A percentile compares a stretch with the other conserved stretches of the same genome.
Conservation (phyloP, 2,797 vertebrate genomes). For the Notolabrus celidotus region DNA sequence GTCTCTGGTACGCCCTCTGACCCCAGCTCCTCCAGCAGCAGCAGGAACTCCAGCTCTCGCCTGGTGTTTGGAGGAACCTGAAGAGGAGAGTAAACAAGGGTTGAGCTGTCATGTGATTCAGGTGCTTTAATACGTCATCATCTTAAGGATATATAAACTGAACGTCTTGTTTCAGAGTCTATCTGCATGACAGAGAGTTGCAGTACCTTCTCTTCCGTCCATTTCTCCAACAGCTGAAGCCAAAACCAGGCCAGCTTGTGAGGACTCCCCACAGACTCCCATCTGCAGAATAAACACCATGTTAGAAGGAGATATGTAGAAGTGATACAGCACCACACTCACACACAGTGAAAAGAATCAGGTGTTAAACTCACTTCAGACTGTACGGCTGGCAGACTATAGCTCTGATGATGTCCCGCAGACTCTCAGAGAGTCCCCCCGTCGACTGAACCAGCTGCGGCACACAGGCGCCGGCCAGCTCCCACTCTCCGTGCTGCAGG, state of each 20-base stretch:
- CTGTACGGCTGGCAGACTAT: slow-evolving; percentile 86
- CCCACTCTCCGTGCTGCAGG: slow-evolving; percentile 90
- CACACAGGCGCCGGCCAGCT: slow-evolving; percentile 91
- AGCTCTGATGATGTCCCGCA: slow-evolving; percentile 87
- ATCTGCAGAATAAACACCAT: slow-evolving; percentile 69
- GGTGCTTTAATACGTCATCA: too few relatives aligned
- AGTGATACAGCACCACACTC: neutral
- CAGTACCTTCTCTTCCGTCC: slow-evolving; percentile 90
- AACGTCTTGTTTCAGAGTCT: too few relatives aligned
- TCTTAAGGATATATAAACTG: too few relatives aligned
- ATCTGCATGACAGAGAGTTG: too few relatives aligned
- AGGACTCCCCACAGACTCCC: slow-evolving; percentile 86
- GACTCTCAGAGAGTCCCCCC: slow-evolving; percentile 75
- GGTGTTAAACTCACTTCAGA: slow-evolving; percentile 82
- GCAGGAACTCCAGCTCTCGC: slow-evolving; percentile 91
- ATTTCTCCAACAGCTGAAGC: slow-evolving; percentile 92
- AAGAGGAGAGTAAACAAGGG: too few relatives aligned
- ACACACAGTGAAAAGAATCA: neutral
- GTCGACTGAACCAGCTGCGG: slow-evolving; percentile 85
- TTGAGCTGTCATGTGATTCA: too few relatives aligned
- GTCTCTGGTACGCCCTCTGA: slow-evolving; percentile 84
- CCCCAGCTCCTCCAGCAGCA: slow-evolving; percentile 93
- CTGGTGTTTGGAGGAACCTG: slow-evolving; percentile 81
- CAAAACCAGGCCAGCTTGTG: slow-evolving; percentile 94
- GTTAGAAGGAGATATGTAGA: neutral